These are phyloP conservation scores for Hozukius guyotensis DNA, from an alignment of 2,797 vertebrate genomes.

Conservation along the genomic window DNA sequence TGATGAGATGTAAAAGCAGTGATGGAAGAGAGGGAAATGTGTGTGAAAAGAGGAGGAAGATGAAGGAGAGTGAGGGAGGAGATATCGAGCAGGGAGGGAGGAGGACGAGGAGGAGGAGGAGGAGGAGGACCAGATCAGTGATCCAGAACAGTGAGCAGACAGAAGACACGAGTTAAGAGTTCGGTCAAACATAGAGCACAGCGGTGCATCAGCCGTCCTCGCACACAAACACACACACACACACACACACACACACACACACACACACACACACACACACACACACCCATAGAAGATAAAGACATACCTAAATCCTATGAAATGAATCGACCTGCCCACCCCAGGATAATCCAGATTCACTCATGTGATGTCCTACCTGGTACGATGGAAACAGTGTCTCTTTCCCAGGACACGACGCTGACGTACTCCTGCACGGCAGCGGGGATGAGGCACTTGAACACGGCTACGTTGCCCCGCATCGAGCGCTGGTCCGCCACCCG, in stretches of 20 bases:
- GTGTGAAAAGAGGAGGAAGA: slow-evolving; percentile 31
- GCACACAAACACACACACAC: slow-evolving; percentile 21
- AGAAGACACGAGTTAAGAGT: slow-evolving; percentile 76
- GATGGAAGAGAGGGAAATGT: slow-evolving; percentile 21
- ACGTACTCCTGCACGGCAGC: slow-evolving; percentile 98
- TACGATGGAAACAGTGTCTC: slow-evolving; percentile 96
- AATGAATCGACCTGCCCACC: neutral
- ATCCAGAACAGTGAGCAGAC: slow-evolving; percentile 81
- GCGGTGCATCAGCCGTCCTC: slow-evolving; percentile 43
- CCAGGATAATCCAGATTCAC: neutral
- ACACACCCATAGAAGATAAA: slow-evolving; percentile 26
- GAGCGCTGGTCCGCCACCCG: slow-evolving; percentile 99
- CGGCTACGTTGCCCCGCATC: slow-evolving; percentile 98
- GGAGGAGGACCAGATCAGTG: slow-evolving; percentile 60
- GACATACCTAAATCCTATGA: slow-evolving; percentile 28
- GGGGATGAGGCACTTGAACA: slow-evolving; percentile 99
- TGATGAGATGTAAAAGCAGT: slow-evolving; percentile 25
- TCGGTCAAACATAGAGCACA: slow-evolving; percentile 65
- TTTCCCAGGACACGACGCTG: slow-evolving; percentile 99
- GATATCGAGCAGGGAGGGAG: neutral
- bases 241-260: slow-evolving; percentile 8
- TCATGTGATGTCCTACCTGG: slow-evolving; percentile 86
- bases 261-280: neutral
- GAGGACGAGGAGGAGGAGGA: slow-evolving; percentile 20
- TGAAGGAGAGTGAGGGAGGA: slow-evolving; percentile 1